phyloP scores from a whole-genome alignment of 1,140 invertebrate species.

The Ceratina australensis region DNA sequence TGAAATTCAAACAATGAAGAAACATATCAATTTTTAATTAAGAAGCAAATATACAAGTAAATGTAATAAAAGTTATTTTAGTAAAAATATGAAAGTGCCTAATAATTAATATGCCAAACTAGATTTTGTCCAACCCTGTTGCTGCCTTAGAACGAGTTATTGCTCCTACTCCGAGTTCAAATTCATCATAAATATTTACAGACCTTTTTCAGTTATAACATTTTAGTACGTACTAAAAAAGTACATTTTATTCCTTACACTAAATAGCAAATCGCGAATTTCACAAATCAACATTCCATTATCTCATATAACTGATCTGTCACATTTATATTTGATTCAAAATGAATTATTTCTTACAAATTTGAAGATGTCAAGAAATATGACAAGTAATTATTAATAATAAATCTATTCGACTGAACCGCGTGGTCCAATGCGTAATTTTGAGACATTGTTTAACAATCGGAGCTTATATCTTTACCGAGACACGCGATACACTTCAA shows the following conservation, averaged over 20 bases:
- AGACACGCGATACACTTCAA: neutral
- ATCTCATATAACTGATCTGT: neutral
- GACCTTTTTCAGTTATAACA: neutral
- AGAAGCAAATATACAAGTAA: neutral
- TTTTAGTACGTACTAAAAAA: neutral
- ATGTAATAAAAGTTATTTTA: neutral
- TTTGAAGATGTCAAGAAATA: neutral
- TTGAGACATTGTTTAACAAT: constrained; percentile 27
- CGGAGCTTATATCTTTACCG: neutral
- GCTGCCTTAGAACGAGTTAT: neutral
- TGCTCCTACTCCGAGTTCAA: neutral
- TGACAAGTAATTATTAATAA: constrained; percentile 5
- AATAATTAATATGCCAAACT: constrained; percentile 19
- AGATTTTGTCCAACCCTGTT: constrained; percentile 24
- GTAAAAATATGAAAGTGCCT: neutral
- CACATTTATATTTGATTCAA: neutral
- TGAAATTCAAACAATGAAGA: neutral
- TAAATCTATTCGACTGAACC: neutral
- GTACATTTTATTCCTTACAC: constrained; percentile 12
- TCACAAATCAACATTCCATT: constrained; percentile 17
- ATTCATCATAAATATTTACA: neutral
- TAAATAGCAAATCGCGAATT: neutral
- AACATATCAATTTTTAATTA: neutral
- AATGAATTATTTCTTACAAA: neutral
- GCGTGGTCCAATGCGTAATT: neutral